Evolutionary conservation across 1,140 invertebrate genomes (phyloP).

Genomic region (Chrysopa pallens): DNA sequence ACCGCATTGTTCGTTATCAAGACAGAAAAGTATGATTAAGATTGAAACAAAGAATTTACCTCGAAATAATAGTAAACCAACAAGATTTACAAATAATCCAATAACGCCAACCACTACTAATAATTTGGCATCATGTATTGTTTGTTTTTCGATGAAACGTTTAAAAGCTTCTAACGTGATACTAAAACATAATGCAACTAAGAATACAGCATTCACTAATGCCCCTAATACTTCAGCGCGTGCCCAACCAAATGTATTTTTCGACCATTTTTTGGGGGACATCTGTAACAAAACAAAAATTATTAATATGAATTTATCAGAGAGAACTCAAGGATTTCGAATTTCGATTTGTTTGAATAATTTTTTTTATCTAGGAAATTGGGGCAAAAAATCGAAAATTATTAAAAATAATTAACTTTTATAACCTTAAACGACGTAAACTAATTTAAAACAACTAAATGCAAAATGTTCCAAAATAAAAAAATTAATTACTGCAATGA

Average conservation of each 20-base stretch:
- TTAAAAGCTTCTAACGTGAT: constrained; percentile 81
- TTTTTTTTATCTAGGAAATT: no score
- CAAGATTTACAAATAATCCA: constrained; percentile 65
- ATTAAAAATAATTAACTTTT: no score
- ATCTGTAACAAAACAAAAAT: constrained; percentile 40
- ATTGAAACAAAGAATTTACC: constrained; percentile 32
- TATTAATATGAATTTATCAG: no score
- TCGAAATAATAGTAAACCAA: constrained; percentile 68
- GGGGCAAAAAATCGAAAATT: no score
- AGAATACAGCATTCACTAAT: constrained; percentile 78
- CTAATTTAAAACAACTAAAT: no score
- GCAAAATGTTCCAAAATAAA: no score
- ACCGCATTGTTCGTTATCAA: no score
- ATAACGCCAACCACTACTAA: constrained; percentile 59
- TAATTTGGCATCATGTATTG: constrained; percentile 61
- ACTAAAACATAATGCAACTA: constrained; percentile 84
- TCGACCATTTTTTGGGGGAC: constrained; percentile 89
- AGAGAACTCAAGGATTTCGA: no score
- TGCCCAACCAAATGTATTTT: constrained; percentile 90
- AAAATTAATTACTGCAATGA: no score
- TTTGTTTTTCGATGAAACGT: constrained; percentile 68
- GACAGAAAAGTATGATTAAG: no score
- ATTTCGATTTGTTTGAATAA: no score
- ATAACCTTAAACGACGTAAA: no score
- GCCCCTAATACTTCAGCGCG: constrained; percentile 87